Evolutionary conservation across 1,140 invertebrate species (phyloP).

Genomic region (Trachymyrmex cornetzi): DNA sequence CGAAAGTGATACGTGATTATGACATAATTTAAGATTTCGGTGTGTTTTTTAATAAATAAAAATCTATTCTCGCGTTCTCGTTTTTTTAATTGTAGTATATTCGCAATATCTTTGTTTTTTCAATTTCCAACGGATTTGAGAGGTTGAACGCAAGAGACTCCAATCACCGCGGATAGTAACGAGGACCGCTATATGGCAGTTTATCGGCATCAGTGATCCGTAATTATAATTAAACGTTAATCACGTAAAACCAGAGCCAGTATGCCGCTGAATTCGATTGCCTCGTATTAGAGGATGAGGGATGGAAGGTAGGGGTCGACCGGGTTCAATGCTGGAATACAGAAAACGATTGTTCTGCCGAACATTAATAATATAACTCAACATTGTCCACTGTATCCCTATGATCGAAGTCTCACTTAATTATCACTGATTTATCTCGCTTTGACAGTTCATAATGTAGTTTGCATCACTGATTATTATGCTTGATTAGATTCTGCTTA

Average conservation of each 20-base stretch:
- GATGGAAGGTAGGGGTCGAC: background rate
- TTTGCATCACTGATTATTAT: slow-evolving; percentile 52
- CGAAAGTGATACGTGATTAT: background rate
- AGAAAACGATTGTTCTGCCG: slow-evolving; percentile 54
- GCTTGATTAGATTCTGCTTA: slow-evolving; percentile 42
- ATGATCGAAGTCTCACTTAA: slow-evolving; percentile 58
- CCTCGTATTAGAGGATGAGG: slow-evolving; percentile 52
- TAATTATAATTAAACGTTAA: slow-evolving; percentile 76
- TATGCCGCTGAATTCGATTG: slow-evolving; percentile 63
- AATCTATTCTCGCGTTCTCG: background rate
- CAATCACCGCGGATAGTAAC: slow-evolving; percentile 63
- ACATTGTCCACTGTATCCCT: slow-evolving; percentile 32
- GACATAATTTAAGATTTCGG: background rate
- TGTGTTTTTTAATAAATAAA: slow-evolving; percentile 6
- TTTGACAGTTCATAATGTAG: slow-evolving; percentile 54
- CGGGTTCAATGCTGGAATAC: slow-evolving; percentile 35
- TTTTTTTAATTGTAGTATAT: background rate
- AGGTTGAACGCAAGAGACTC: slow-evolving; percentile 26
- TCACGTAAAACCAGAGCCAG: slow-evolving; percentile 62
- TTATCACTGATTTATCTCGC: slow-evolving; percentile 61
- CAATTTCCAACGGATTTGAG: slow-evolving; percentile 50
- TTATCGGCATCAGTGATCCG: slow-evolving; percentile 71
- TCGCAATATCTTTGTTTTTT: background rate
- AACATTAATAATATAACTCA: slow-evolving; percentile 61
- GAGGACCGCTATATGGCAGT: slow-evolving; percentile 56